phyloP scores from a whole-genome alignment of 2,113 vertebrate genomes.

The Nanorana parkeri region DNA sequence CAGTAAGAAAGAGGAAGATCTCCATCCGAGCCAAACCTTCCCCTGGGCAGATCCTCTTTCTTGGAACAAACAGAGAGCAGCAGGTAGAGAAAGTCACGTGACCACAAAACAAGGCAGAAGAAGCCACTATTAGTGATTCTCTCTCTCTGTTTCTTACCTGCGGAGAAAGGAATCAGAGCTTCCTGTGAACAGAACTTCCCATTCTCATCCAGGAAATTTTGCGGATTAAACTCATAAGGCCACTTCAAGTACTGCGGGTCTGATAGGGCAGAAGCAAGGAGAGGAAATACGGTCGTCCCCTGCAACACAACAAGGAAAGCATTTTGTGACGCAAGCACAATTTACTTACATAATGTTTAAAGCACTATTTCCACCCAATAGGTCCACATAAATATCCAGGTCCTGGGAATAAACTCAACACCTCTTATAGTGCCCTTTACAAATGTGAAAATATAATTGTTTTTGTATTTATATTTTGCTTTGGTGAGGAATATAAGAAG shows the following conservation, averaged over 20 bases:
- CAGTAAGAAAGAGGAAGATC: slow-evolving; percentile 61
- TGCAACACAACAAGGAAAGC: not conserved
- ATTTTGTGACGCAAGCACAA: too few relatives aligned
- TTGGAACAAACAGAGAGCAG: not conserved
- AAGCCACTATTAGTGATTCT: too few relatives aligned
- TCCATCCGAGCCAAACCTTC: slow-evolving; percentile 61
- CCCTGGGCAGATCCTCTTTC: slow-evolving; percentile 42
- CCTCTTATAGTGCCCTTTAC: too few relatives aligned
- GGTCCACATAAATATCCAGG: too few relatives aligned
- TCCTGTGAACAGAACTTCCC: slow-evolving; percentile 67
- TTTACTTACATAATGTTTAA: too few relatives aligned
- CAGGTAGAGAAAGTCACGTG: too few relatives aligned
- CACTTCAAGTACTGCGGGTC: slow-evolving; percentile 59
- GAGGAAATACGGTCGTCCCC: slow-evolving; percentile 47
- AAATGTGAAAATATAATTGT: too few relatives aligned
- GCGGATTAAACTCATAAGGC: slow-evolving; percentile 53
- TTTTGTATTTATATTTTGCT: too few relatives aligned
- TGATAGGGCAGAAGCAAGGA: slow-evolving; percentile 54
- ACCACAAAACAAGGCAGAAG: too few relatives aligned
- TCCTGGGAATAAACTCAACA: too few relatives aligned
- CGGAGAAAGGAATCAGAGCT: slow-evolving; percentile 72
- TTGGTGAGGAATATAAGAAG: too few relatives aligned
- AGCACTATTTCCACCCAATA: too few relatives aligned
- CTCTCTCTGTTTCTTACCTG: slow-evolving; percentile 59
- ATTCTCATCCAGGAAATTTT: slow-evolving; percentile 67